Base-by-base conservation (phyloP, 2,797 vertebrate species). In the Syngnathus acus region DNA sequence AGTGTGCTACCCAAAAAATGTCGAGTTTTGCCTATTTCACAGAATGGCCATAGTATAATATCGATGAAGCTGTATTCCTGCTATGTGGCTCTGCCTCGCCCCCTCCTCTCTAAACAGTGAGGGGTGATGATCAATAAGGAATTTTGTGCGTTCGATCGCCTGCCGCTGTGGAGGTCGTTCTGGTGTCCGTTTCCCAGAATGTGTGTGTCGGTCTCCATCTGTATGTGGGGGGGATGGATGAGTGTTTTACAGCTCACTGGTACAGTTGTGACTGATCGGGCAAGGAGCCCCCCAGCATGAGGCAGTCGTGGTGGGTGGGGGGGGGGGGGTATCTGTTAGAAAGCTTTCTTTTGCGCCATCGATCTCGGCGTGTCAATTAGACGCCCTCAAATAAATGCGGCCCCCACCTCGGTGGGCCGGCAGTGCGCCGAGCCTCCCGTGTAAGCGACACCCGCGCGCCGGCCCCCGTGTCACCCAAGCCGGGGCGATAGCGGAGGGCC, bases 291-390 rank as follows among this genome's bases (percentile, higher is more conserved):
- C 80, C 66, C 69, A 66, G 79, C 63, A 48, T 78, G 79, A 63
- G 64, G 68, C 72, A 81, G 67, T 86, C 77, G 86, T 51, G 53
- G 89, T 90, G 79, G 87, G 85, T 78, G 59, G 74, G 76, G 73
- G 74, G 63, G 75, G 73, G 75, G 63, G 26, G 23, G n/a, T n/a
- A 32, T 73, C 16, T 57, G 14, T 83, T 65, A 71, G 78, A 85
- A 75, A 89, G 82, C 81, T 86, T 78, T 88, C 84, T 87, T 80
- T 81, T 81, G 75, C 81, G 70, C 69, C 78, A 90, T 90, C 79
- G 85, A 92, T 91, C 83, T 73, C 72, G 76, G 84, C 78, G 82
- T 81, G 83, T 90, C 89, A 89, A 87, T 91, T 88, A 87, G 84
- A 88, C 74, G 65, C 83, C 86, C 84, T 86, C 78, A 80, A 89